Conservation (phyloP, 53 echinoderm and acorn worm species). For the Hippasteria phrygiana region DNA sequence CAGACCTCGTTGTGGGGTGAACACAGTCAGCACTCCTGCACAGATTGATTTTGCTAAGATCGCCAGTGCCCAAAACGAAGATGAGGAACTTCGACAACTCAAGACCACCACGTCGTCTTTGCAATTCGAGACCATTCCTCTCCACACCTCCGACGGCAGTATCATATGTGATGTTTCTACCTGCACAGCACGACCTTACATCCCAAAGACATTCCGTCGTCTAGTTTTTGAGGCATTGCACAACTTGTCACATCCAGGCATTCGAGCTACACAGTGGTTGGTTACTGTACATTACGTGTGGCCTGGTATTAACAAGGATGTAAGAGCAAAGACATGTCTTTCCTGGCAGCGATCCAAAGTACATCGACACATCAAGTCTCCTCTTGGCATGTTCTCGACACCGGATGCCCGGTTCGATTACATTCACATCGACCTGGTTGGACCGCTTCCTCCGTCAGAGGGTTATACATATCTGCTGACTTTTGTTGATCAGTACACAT, state of each 20-base stretch:
- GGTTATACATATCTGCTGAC: neutral
- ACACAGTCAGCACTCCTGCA: no score
- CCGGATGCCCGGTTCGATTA: constrained; percentile 59
- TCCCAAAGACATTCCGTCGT: constrained; percentile 43
- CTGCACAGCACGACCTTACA: constrained; percentile 36
- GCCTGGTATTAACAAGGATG: constrained; percentile 67
- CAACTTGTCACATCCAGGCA: constrained; percentile 57
- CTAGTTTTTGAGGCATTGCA: constrained; percentile 62
- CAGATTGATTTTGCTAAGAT: no score
- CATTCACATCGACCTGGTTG: constrained; percentile 52
- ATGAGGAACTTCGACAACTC: neutral
- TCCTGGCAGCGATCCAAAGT: constrained; percentile 62
- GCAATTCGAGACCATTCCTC: neutral
- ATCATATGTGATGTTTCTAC: constrained; percentile 63
- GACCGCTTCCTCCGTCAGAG: constrained; percentile 59
- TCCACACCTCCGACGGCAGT: neutral
- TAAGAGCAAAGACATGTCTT: constrained; percentile 48
- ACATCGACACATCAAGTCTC: constrained; percentile 37
- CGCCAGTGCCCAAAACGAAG: neutral
- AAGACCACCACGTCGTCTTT: neutral
- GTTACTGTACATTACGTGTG: constrained; percentile 66
- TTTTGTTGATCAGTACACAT: neutral
- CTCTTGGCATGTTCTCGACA: constrained; percentile 47
- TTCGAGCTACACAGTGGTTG: constrained; percentile 64
- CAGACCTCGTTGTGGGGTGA: neutral